Evolutionary conservation across 1,140 invertebrate genomes (phyloP), one percentile per base, ranked within the genome.

Genomic region (Asobara japonica): DNA sequence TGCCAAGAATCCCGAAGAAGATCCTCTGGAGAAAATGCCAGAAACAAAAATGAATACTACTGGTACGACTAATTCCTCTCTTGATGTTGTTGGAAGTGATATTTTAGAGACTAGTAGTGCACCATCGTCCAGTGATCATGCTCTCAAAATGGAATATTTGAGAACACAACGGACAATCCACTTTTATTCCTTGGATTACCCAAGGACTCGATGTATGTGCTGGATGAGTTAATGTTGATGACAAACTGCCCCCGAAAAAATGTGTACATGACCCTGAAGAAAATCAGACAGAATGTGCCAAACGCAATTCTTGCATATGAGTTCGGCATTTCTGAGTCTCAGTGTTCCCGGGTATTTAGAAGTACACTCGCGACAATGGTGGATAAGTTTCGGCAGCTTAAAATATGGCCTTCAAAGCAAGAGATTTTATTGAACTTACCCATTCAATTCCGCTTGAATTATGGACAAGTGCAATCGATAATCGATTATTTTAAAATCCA

Each of bases 401-500:
- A 67, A 51, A 48, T 56, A 27, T 71, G 65, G 51, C 69, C 73
- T 31, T 67, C 71, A 1, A 69, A 45, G 16, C n/a, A 41, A 30
- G 6, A 65, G 18, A 72, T 77, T 20, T 6, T 25, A 73, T 33
- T 27, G 33, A 36, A 76, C 69, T 69, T 83, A 65, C 81, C 82
- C 11, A 81, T 83, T 33, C 60, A 78, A 60, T 85, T 83, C 72
- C 73, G 78, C 64, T 74, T 68, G 65, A 76, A 74, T 38, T 85
- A 77, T 69, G 16, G 74, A 51, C 48, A 81, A 73, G 78, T 81
- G 0, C 76, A 71, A 61, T 74, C 72, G n/a, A 82, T 84, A 11
- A 83, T 86, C 48, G 81, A 86, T 73, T 83, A 79, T 74, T 82
- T 86, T 27, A 80, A 86, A 80, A 84, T 86, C 72, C 38, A 80